phyloP scores from a whole-genome alignment of 2,888 invertebrate species.

The Catocala sponsa region DNA sequence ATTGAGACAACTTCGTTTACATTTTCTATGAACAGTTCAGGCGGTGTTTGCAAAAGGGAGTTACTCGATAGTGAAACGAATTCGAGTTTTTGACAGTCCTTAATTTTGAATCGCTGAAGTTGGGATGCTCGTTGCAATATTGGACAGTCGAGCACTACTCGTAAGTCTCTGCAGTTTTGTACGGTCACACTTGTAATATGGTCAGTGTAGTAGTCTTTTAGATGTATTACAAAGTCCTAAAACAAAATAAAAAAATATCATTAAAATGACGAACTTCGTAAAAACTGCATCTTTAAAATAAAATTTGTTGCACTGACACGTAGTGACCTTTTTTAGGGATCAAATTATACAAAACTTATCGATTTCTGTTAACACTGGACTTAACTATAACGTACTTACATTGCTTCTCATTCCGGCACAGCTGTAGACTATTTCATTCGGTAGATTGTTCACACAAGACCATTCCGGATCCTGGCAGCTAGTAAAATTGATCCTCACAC shows the following conservation, averaged over 20 bases:
- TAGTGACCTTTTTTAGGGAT: too few relatives aligned
- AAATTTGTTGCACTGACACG: too few relatives aligned
- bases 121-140: conserved; percentile 73
- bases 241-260: conserved; percentile 60
- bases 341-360: too few relatives aligned
- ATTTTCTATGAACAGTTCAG: conserved; percentile 81
- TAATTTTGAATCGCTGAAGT: conserved; percentile 76
- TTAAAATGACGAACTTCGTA: not conserved
- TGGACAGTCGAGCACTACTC: conserved; percentile 82
- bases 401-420: conserved; percentile 65
- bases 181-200: conserved; percentile 79
- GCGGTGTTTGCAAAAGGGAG: conserved; percentile 74
- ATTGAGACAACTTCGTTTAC: conserved; percentile 78
- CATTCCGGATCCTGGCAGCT: conserved; percentile 77
- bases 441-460: conserved; percentile 76
- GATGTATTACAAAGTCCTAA: conserved; percentile 82
- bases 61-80: conserved; percentile 66
- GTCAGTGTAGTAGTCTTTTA: conserved; percentile 85
- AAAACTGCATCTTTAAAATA: too few relatives aligned
- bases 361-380: not conserved
- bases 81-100: conserved; percentile 73
- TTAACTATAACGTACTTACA: conserved; percentile 66
- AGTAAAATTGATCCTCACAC: conserved; percentile 77
- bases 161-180: conserved; percentile 81
- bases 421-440: conserved; percentile 73